Evolutionary conservation across 2,888 invertebrate species (phyloP), one percentile per base, ranked within the genome.

Genomic region (Sabellastarte sp.): DNA sequence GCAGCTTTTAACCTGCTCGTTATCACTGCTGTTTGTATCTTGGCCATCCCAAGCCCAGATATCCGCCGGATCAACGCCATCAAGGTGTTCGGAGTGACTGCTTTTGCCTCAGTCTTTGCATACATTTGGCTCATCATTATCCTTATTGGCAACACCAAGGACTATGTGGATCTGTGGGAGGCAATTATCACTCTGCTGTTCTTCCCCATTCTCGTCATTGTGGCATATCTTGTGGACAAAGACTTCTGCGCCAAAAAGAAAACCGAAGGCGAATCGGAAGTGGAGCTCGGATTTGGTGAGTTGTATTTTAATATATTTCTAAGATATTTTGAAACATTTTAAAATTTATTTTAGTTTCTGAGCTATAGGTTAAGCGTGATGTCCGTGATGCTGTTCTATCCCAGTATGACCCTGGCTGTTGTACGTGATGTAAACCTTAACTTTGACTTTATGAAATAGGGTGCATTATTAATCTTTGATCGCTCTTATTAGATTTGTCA

Each of bases 41-140:
- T 86, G 32, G 77, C 84, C 2, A 83, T 87, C 20, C 85, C 86
- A 1, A 72, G 75, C 3, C 81, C 80, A 1, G 86, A 87, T 69
- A 75, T 74, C 0, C 74, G 85, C 33, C 74, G 77, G n/a, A 84
- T 87, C 61, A 76, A 80, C 32, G 77, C 83, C 59, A 80, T 86
- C 61, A 86, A 85, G 74, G 86, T 86, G 59, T 85, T 85, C 67
- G 67, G 74, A 3, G 76, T 83, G n/a, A 85, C 84, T 0, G 77
- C 84, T 3, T 70, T 77, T 41, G 84, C 83, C 74, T 63, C 60
- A 5, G 74, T 88, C 28, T 86, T 88, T 67, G 88, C 88, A 5
- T 88, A 88, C 78, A 72, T 88, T 53, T 88, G 88, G 88, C 80
- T 88, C 32, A 79, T 87, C 56, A 74, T 88, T 32, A 85, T 87